These are phyloP conservation scores for Apamea monoglypha DNA, from an alignment of 2,888 invertebrate species.

Conservation along the genomic window DNA sequence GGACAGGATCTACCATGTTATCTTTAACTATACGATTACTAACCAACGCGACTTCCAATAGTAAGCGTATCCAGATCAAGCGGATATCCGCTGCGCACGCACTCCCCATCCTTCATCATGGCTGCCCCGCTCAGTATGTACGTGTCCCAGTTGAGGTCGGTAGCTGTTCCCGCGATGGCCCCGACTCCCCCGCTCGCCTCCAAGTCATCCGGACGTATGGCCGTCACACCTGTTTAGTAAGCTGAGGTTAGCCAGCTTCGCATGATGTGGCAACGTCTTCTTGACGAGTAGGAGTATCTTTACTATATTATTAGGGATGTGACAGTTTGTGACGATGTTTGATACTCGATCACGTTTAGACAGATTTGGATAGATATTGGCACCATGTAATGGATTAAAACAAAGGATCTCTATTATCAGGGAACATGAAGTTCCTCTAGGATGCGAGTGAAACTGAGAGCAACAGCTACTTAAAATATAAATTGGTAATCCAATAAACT, in stretches of 20 bases:
- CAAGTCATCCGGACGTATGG: constrained; percentile 97
- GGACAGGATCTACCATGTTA: not conserved
- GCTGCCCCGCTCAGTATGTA: constrained; percentile 98
- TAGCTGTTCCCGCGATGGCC: constrained; percentile 94
- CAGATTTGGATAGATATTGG: not conserved
- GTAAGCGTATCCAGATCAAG: constrained; percentile 96
- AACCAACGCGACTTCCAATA: constrained; percentile 94
- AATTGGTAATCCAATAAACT: not conserved
- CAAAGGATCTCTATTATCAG: too few relatives aligned
- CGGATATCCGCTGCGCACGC: constrained; percentile 95
- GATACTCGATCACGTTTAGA: not conserved
- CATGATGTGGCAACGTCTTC: not conserved
- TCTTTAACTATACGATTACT: constrained; percentile 50
- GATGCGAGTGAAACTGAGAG: not conserved
- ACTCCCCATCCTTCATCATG: constrained; percentile 97
- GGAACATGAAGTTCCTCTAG: not conserved
- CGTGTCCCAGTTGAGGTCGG: constrained; percentile 97
- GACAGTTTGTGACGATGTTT: not conserved
- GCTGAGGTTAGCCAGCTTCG: not conserved
- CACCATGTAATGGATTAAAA: not conserved
- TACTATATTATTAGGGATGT: not conserved
- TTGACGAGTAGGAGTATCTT: not conserved
- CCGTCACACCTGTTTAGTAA: constrained; percentile 93
- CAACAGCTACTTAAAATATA: not conserved
- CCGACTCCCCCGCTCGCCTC: constrained; percentile 87